Base-by-base conservation (phyloP, 2,797 vertebrate species). In the Typhlichthys eigenmanni region DNA sequence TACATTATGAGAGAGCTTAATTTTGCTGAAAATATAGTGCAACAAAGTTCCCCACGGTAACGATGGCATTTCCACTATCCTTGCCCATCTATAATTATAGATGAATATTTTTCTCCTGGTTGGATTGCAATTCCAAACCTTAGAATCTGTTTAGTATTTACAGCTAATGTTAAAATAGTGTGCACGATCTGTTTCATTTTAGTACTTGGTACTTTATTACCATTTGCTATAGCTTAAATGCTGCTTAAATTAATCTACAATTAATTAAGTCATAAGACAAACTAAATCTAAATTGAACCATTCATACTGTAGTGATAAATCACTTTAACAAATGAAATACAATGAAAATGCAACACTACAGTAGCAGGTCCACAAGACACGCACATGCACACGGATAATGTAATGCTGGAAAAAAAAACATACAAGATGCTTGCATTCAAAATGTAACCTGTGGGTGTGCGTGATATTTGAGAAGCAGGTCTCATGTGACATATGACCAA, bases 41-140 rank as follows among this genome's bases (percentile, higher is more conserved):
- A 66, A 55, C 24, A 68, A 60, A 78, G 62, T 60, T 43, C 62
- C 65, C 12, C n/a, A 34, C 32, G 1, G 14, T 67, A 47, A 68
- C 67, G 14, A 52, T 59, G 19, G 68, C 66, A 52, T 76, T 62
- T 60, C 48, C 24, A 51, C 43, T 51, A 69, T 58, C 68, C 61
- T 17, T 16, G 4, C 11, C 58, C 59, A 63, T 57, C 52, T 4
- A 65, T 80, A 87, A 87, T 84, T 76, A 87, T 78, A 85, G 68
- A 64, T 72, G 62, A 59, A 80, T 80, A 74, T 71, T 79, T 75
- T 64, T 58, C 67, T 62, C 65, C 72, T 51, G 57, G 47, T 70
- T 68, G 71, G 64, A 76, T 85, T 74, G 63, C 71, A 84, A 83
- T 86, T 86, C 75, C 66, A 81, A 69, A 79, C 66, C 61, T 74